These are phyloP conservation scores for Phaethon lepturus DNA, from an alignment of 2,113 vertebrate genomes.

Conservation along the genomic window DNA sequence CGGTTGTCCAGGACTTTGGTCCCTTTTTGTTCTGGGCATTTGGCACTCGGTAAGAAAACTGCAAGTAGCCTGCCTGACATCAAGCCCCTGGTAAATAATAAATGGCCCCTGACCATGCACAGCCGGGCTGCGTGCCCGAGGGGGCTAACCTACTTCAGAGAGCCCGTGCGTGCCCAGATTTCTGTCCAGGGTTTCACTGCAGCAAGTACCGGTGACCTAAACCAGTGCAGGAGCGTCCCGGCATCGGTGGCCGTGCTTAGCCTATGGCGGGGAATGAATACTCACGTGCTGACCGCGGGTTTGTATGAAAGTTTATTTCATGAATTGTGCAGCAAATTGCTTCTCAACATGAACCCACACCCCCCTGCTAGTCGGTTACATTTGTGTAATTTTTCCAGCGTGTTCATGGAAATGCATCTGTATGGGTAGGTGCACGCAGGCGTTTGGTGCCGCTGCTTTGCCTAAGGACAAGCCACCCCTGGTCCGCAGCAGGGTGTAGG, in stretches of 20 bases:
- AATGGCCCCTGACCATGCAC: background rate
- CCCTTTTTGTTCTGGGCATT: background rate
- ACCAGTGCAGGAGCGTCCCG: accelerated
- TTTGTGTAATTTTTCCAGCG: background rate
- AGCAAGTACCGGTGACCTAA: background rate
- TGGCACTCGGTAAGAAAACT: background rate
- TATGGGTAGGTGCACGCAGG: background rate
- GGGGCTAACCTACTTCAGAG: background rate
- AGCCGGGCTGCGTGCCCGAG: accelerated
- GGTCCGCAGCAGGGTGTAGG: background rate
- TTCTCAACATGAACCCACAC: background rate
- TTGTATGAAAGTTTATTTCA: background rate
- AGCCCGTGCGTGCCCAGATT: background rate
- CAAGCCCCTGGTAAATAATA: background rate
- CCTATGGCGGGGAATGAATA: background rate
- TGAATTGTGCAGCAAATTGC: background rate
- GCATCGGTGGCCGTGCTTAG: accelerated
- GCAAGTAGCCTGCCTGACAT: background rate
- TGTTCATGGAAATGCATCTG: background rate
- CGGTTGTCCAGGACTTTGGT: background rate
- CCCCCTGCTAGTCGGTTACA: background rate
- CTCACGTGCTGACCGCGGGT: background rate
- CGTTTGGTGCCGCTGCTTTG: background rate
- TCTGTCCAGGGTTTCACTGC: background rate
- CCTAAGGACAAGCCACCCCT: background rate